Evolutionary conservation across 2,888 invertebrate genomes (phyloP), one percentile per base, ranked within the genome.

Genomic region (Eurois occulta): DNA sequence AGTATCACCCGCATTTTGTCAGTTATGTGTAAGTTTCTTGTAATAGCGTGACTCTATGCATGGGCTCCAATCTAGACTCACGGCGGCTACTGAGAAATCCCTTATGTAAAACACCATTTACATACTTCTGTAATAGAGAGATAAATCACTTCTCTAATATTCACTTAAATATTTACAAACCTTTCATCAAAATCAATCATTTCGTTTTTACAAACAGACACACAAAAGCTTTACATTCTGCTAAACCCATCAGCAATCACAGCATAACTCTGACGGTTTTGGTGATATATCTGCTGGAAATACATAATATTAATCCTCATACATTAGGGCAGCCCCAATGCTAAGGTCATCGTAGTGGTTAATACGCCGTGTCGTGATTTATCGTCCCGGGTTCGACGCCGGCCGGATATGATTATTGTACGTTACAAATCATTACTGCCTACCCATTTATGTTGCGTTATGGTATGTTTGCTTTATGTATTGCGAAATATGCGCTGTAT

Each of bases 301-400:
- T 78, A 78, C 70, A 80, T 75, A 76, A 74, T 76, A 77, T 77
- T 75, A 82, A 80, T 79, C 74, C 72, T 60, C 62, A 55, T 77
- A 83, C 68, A 81, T 79, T 80, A 81, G 80, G 77, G 75, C 60
- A 72, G 68, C 80, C 80, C 83, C 81, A 82, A 79, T 87, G 87
- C 86, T 81, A 85, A 85, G 90, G 86, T 89, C 89, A 87, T 83
- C 83, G 80, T 80, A 80, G 83, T 86, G 86, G 83, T 87, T 90
- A 90, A 90, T 86, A 86, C 81, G 86, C 82, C 85, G 88, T 86
- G 84, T 77, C 87, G 83, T 91, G 89, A 91, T 90, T 89, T 90
- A 91, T 87, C 35, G 84, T 60, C 84, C 83, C 74, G 86, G 77
- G 83, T 85, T 88, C 82, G 83, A 87, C 83, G 79, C 78, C 75